Conservation (phyloP, 2,797 vertebrate genomes). For the Acanthiza pusilla region DNA sequence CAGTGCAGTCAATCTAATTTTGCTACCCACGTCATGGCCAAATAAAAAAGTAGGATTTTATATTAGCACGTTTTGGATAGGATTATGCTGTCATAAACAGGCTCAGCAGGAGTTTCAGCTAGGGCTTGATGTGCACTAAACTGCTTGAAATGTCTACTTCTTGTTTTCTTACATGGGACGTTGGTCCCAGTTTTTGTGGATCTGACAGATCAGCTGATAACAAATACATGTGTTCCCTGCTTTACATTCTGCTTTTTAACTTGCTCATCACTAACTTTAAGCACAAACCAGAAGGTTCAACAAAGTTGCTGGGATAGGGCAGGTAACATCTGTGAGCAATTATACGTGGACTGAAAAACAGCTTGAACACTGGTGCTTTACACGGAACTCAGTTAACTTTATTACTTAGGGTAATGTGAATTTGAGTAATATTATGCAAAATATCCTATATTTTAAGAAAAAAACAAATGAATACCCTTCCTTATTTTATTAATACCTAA, state of each 20-base stretch:
- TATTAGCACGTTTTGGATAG: constrained; percentile 47
- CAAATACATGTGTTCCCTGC: background rate
- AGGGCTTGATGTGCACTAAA: background rate
- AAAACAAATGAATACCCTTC: background rate
- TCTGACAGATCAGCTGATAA: background rate
- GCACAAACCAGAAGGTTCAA: background rate
- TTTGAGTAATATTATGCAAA: background rate
- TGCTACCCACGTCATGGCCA: background rate
- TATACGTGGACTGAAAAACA: background rate
- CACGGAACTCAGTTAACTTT: background rate
- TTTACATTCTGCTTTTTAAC: background rate
- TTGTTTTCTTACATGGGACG: background rate
- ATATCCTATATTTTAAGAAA: background rate
- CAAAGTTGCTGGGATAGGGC: background rate
- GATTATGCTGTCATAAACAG: constrained; percentile 65
- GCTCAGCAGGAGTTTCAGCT: constrained; percentile 52
- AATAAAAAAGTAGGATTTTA: constrained; percentile 44
- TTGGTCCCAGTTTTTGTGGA: background rate
- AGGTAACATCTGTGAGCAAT: constrained; percentile 21
- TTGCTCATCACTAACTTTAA: background rate
- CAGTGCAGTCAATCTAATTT: constrained; percentile 18
- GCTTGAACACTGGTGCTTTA: background rate
- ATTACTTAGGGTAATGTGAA: background rate
- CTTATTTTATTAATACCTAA: background rate
- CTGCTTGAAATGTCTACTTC: constrained; percentile 3